Conservation (phyloP, 2,888 invertebrate species). For the Clepsis dumicolana region DNA sequence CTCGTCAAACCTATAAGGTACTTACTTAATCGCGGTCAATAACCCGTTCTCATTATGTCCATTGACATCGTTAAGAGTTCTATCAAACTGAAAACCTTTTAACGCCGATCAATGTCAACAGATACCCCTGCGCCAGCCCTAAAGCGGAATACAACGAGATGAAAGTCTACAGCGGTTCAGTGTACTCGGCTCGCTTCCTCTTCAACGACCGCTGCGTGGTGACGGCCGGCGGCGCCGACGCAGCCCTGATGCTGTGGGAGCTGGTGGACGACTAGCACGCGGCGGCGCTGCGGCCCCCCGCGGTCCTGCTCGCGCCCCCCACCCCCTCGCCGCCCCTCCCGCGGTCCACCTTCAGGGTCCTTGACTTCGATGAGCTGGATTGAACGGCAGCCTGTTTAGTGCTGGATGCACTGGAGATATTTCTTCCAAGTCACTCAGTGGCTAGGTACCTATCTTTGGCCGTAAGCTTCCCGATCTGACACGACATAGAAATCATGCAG, state of each 20-base stretch:
- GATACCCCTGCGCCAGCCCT: constrained; percentile 94
- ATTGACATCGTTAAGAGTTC: too few relatives aligned
- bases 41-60: too few relatives aligned
- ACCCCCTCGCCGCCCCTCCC: constrained; percentile 71
- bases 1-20: too few relatives aligned
- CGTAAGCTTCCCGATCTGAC: constrained; percentile 23
- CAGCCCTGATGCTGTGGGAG: constrained; percentile 96
- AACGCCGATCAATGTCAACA: constrained; percentile 55
- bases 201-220: constrained; percentile 95
- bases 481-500: constrained; percentile 14
- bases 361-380: constrained; percentile 77
- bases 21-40: too few relatives aligned
- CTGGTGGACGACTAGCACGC: constrained; percentile 91
- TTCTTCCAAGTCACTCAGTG: neutral
- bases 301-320: constrained; percentile 74
- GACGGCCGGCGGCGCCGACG: constrained; percentile 95
- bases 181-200: constrained; percentile 93
- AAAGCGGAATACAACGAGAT: constrained; percentile 95
- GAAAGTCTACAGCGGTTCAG: constrained; percentile 94
- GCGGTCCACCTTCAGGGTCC: constrained; percentile 70
- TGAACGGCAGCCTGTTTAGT: constrained; percentile 54
- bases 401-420: constrained; percentile 2
- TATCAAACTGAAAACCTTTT: too few relatives aligned
- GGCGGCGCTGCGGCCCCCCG: constrained; percentile 68
- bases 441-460: neutral